These are phyloP conservation scores for Balaeniceps rex DNA, from an alignment of 2,113 vertebrate species.

Conservation along the genomic window DNA sequence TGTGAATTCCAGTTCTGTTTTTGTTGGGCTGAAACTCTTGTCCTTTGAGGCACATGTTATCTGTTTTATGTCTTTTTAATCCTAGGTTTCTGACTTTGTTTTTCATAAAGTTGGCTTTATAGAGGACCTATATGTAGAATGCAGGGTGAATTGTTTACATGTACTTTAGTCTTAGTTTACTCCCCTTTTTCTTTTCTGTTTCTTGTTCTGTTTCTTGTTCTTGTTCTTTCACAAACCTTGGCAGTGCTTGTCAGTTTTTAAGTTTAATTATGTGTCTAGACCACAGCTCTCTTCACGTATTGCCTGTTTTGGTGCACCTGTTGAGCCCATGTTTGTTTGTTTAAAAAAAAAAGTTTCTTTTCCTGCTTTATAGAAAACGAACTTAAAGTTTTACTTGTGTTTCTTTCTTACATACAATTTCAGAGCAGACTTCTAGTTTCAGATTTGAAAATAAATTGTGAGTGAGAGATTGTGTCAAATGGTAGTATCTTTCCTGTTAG, in stretches of 20 bases:
- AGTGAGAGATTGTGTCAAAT: neutral
- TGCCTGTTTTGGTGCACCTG: neutral
- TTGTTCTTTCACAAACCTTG: neutral
- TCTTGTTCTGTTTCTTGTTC: rapidly evolving
- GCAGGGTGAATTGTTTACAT: neutral
- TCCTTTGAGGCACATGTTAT: neutral
- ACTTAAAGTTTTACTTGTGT: neutral
- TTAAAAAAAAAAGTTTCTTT: neutral
- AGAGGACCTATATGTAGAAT: neutral
- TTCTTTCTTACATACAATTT: neutral
- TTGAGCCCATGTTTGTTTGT: neutral
- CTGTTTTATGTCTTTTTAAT: neutral
- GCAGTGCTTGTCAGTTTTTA: neutral
- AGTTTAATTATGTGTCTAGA: neutral
- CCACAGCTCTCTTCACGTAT: neutral
- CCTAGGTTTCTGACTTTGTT: neutral
- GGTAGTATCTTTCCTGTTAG: neutral
- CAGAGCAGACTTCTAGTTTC: neutral
- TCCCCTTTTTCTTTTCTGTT: neutral
- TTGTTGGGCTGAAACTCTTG: neutral
- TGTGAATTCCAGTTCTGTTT: neutral
- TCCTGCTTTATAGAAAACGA: neutral
- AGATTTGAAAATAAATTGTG: neutral
- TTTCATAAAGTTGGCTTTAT: neutral
- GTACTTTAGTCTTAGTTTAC: neutral